Base-by-base conservation (phyloP, 2,888 invertebrate genomes). In the Dusona sp. region DNA sequence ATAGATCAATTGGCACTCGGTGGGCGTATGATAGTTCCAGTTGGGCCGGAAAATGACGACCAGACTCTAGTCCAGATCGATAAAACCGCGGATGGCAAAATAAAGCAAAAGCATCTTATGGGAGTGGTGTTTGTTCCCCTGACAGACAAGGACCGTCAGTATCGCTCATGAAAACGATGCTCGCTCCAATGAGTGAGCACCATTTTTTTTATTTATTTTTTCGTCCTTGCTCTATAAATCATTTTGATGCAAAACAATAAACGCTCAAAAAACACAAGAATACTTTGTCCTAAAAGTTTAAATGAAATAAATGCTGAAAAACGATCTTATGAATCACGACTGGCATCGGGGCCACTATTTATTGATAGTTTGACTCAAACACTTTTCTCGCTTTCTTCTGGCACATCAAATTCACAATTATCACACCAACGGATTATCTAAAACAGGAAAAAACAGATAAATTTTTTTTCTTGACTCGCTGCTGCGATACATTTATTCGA, bases 51-150 rank as follows among this genome's bases (percentile, higher is more conserved):
- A 90, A 97, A 97, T 51, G 97, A 97, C 0, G 97, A 97, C 92
- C 99, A 99, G 94, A 96, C 97, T 92, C 95, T 99, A 90, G 97
- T 93, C 7, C 95, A 98, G 96, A 97, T 99, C 83, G 99, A 99
- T 94, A 99, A 99, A 94, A 95, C 96, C 51, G 93, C 94, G 2
- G 97, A 98, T 93, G 99, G 99, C 9, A 95, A 96, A 48, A 96
- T 98, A 6, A 95, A 95, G 33, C 95, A 96, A 86, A 97, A 97
- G 89, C 96, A 96, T 64, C 95, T 99, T 13, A 99, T 99, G 98
- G 98, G 98, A 64, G 99, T 99, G 16, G 97, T 99, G 90, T 99
- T 98, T 94, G 99, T 99, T 51, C 99, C 99, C 0, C 95, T 99
- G 68, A 99, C 99, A 0, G 98, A 98, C 94, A 96, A 97, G 93